phyloP scores from a whole-genome alignment of 2,797 vertebrate genomes.

The Etheostoma perlongum region DNA sequence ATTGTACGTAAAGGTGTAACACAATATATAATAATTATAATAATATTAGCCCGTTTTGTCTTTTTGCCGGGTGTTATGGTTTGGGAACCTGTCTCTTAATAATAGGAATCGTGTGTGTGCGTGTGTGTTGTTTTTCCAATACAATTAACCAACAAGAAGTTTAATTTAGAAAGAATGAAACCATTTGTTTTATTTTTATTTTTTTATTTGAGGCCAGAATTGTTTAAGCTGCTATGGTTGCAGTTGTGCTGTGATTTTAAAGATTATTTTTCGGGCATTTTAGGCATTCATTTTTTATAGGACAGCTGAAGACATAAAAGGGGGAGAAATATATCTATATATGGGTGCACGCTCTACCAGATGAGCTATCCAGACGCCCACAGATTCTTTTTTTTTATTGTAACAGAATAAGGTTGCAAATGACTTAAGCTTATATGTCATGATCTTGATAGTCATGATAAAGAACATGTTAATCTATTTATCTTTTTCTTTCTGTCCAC shows the following conservation, averaged over 20 bases:
- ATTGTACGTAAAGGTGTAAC: no score
- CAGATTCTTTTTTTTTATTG: background rate
- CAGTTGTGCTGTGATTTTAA: constrained; percentile 5
- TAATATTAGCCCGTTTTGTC: no score
- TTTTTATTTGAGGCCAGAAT: constrained; percentile 29
- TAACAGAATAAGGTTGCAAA: background rate
- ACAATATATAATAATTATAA: no score
- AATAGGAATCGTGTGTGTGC: background rate
- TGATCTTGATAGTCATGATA: background rate
- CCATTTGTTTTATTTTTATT: constrained; percentile 1
- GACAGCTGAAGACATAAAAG: no score
- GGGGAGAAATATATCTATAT: background rate
- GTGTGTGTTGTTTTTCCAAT: constrained; percentile 14
- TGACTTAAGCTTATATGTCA: background rate
- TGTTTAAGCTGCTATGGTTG: constrained; percentile 49
- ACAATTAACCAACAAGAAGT: constrained; percentile 35
- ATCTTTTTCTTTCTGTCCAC: constrained; percentile 11
- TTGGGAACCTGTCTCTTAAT: no score
- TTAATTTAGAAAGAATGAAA: constrained; percentile 38
- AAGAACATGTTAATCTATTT: background rate
- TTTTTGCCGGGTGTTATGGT: no score
- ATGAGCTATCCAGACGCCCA: no score
- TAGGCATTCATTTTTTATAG: no score
- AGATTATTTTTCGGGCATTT: no score
- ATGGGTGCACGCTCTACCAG: no score